Evolutionary conservation across 2,113 vertebrate genomes (phyloP), one percentile per base, ranked within the genome.

Genomic region (Pseudorasbora parva): DNA sequence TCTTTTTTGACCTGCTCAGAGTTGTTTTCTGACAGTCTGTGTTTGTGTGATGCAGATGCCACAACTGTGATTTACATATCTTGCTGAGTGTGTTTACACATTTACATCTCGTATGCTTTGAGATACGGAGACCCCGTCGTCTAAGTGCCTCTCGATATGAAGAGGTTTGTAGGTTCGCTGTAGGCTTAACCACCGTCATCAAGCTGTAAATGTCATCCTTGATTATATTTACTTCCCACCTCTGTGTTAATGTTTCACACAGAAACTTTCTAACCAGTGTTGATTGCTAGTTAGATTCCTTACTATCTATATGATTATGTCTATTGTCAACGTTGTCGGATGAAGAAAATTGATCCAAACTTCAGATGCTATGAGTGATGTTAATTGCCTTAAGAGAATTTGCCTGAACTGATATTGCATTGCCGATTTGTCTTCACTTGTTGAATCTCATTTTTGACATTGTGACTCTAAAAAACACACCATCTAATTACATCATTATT

Each of bases 401-500:
- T 64, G 66, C 33, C 64, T 83, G n/a, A 82, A 86, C 77, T 45
- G 41, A 45, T 71, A 81, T 86, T 87, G 81, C 78, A 66, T 74
- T 64, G 77, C 17, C 59, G 56, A 5, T 83, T 72, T 78, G 74
- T 77, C 82, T 75, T 25, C 72, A 54, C 4, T 49, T 85, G 80
- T 62, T 49, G 14, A 45, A 64, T 25, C 62, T 82, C 41, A 51
- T 86, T 86, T 54, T 86, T 71, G 60, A 27, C 51, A 57, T 17
- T 72, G 30, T 27, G n/a, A 71, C 66, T 59, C 54, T 30, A 41
- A 62, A 56, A 66, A 72, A 82, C 64, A 73, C 73, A 69, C 33
- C n/a, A 25, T 79, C 45, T 80, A 80, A 83, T 75, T 74, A 47
- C 19, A 84, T 83, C 51, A 25, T 80, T 73, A 37, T 78, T 56